Evolutionary conservation across 2,797 vertebrate genomes (phyloP).

Genomic region (Pyrocephalus nanus): DNA sequence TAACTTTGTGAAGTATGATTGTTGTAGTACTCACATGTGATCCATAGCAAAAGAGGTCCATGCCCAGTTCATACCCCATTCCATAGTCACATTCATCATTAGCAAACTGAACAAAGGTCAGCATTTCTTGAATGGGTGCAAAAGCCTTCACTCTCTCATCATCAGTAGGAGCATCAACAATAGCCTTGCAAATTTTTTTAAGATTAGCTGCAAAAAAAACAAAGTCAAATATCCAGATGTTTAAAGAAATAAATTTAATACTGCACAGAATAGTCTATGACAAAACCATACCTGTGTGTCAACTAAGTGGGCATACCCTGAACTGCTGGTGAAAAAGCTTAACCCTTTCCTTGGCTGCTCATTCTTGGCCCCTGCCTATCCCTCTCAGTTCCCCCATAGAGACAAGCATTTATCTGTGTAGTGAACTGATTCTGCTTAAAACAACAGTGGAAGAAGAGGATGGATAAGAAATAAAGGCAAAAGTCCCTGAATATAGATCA

Average conservation of each 20-base stretch:
- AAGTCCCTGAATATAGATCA: not conserved
- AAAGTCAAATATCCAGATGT: not conserved
- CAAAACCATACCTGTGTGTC: not conserved
- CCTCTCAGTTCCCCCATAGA: not conserved
- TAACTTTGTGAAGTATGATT: not conserved
- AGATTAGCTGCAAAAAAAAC: slow-evolving; percentile 81
- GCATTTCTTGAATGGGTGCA: slow-evolving; percentile 92
- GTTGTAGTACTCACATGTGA: slow-evolving; percentile 87
- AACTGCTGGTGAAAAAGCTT: not conserved
- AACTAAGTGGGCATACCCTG: not conserved
- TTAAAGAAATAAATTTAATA: not conserved
- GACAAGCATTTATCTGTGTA: not conserved
- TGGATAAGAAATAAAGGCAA: not conserved
- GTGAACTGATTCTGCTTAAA: not conserved
- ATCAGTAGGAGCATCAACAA: slow-evolving; percentile 87
- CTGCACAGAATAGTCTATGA: not conserved
- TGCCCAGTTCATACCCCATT: slow-evolving; percentile 95
- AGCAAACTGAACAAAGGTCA: slow-evolving; percentile 95
- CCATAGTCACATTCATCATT: slow-evolving; percentile 98
- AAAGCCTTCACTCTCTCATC: slow-evolving; percentile 91
- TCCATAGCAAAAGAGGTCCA: slow-evolving; percentile 94
- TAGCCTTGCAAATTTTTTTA: slow-evolving; percentile 90
- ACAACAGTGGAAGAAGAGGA: not conserved
- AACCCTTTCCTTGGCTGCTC: not conserved
- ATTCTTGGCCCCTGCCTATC: not conserved